These are phyloP conservation scores for Tupiocoris notatus DNA, from an alignment of 2,888 invertebrate species.

Conservation along the genomic window DNA sequence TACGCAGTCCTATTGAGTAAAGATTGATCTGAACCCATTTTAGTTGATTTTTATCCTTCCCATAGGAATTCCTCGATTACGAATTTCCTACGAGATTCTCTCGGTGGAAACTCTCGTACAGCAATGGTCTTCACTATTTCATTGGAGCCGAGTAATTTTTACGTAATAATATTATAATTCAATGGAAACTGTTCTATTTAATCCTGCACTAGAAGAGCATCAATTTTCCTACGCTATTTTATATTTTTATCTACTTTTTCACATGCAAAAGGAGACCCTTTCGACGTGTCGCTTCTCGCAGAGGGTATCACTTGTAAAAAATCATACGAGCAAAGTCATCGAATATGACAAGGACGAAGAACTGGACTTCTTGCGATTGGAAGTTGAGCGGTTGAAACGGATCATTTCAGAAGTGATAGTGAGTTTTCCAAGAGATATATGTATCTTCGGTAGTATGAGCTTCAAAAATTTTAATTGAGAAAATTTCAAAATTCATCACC, in stretches of 20 bases:
- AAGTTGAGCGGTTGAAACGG: conserved; percentile 36
- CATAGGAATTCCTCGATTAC: conserved; percentile 59
- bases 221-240: too few relatives aligned
- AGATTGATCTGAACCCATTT: too few relatives aligned
- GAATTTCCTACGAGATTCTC: conserved; percentile 58
- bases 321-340: conserved; percentile 48
- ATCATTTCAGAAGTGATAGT: conserved; percentile 35
- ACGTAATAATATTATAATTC: conserved; percentile 49
- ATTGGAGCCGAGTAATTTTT: conserved; percentile 52
- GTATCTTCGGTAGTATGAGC: too few relatives aligned
- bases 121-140: conserved; percentile 59
- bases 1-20: too few relatives aligned
- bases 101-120: conserved; percentile 60
- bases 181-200: not conserved
- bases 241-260: too few relatives aligned
- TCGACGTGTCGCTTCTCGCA: conserved; percentile 60
- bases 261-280: conserved; percentile 59
- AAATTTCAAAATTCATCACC: too few relatives aligned
- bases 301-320: conserved; percentile 57
- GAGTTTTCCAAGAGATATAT: not conserved
- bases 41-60: too few relatives aligned
- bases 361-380: conserved; percentile 21
- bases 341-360: conserved; percentile 37
- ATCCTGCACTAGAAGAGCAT: not conserved
- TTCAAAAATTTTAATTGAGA: too few relatives aligned